These are phyloP conservation scores for Phylloscopus trochilus DNA, from an alignment of 2,113 vertebrate genomes.

Conservation along the genomic window DNA sequence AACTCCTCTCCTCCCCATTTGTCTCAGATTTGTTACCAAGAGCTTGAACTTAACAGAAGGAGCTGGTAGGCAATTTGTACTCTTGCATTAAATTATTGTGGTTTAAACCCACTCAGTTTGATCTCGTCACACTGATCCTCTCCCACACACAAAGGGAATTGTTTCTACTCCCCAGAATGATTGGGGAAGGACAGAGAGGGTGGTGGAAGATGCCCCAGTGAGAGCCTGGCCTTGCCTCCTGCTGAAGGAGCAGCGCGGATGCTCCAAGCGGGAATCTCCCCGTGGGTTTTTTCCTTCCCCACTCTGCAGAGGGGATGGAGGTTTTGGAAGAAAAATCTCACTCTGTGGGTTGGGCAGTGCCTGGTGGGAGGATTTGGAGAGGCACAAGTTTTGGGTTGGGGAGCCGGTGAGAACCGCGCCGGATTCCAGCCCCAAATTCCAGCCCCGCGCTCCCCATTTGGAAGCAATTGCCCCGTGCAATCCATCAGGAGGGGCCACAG, in stretches of 20 bases:
- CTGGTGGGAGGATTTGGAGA: background rate
- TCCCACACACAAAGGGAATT: background rate
- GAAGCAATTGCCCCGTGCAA: constrained; percentile 9
- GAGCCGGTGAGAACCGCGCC: background rate
- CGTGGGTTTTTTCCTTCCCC: background rate
- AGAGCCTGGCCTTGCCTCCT: background rate
- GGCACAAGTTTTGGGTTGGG: background rate
- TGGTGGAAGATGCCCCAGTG: accelerated
- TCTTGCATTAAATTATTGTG: background rate
- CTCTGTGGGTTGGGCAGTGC: background rate
- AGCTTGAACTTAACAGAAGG: background rate
- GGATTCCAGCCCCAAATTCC: background rate
- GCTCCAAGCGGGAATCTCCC: background rate
- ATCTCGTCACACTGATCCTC: background rate
- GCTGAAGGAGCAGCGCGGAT: accelerated
- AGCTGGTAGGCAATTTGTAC: background rate
- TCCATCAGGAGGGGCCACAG: constrained; percentile 8
- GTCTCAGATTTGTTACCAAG: background rate
- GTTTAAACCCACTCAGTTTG: background rate
- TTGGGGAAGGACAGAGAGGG: background rate
- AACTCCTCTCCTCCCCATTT: background rate
- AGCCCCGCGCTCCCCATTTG: background rate
- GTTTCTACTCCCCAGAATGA: background rate
- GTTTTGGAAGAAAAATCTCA: background rate
- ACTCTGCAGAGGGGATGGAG: background rate